Conservation (phyloP, 1,140 invertebrate species). For the Andrena cerasifolii region DNA sequence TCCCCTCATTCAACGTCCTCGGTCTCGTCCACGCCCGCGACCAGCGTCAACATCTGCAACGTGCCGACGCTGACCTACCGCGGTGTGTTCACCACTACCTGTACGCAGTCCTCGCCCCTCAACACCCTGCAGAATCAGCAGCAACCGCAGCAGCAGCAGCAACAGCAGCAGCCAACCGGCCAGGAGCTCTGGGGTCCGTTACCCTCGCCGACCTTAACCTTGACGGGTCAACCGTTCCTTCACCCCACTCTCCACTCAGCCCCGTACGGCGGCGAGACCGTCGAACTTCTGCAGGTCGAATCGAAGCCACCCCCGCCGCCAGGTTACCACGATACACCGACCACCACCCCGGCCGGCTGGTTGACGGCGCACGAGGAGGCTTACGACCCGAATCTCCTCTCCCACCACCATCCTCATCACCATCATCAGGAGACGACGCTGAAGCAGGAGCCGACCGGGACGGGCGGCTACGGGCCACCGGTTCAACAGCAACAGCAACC, state of each 20-base stretch:
- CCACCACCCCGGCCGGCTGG: slow-evolving; percentile 72
- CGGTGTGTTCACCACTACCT: slow-evolving; percentile 87
- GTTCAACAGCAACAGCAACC: slow-evolving; percentile 69
- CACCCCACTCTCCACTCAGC: slow-evolving; percentile 73
- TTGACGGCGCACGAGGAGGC: slow-evolving; percentile 89
- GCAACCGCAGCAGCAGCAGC: slow-evolving; percentile 72
- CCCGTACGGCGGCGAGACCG: slow-evolving; percentile 76
- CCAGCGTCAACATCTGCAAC: slow-evolving; percentile 84
- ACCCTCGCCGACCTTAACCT: slow-evolving; percentile 80
- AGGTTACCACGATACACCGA: slow-evolving; percentile 76
- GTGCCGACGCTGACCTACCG: slow-evolving; percentile 83
- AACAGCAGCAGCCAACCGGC: slow-evolving; percentile 64
- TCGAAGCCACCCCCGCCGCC: slow-evolving; percentile 77
- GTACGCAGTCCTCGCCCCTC: slow-evolving; percentile 83
- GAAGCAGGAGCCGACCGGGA: slow-evolving; percentile 75
- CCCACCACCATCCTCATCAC: slow-evolving; percentile 74
- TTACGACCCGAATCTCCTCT: slow-evolving; percentile 82
- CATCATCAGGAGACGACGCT: slow-evolving; percentile 76
- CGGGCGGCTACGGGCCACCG: slow-evolving; percentile 67
- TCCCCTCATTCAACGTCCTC: slow-evolving; percentile 71
- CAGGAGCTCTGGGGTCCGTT: slow-evolving; percentile 79
- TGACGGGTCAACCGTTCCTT: slow-evolving; percentile 76
- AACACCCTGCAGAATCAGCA: slow-evolving; percentile 76
- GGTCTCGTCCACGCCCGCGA: slow-evolving; percentile 68
- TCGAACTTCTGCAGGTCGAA: slow-evolving; percentile 79